Evolutionary conservation across 2,888 invertebrate species (phyloP).

Genomic region (Xylophagus ater): DNA sequence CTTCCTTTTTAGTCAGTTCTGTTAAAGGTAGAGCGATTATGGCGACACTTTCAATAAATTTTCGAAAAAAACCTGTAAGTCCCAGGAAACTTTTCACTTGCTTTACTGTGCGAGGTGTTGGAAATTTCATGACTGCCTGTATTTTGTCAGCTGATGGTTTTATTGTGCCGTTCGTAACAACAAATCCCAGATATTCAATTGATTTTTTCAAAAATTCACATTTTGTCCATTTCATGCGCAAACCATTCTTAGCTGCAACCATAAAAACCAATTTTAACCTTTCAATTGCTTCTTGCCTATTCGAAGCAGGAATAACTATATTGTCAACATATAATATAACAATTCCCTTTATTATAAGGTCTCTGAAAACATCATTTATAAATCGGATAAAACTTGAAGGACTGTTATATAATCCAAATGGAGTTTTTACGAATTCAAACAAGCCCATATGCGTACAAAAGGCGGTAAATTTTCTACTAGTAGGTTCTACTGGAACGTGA

Average conservation of each 20-base stretch:
- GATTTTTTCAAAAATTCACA: too few species aligned
- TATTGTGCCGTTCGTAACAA: too few species aligned
- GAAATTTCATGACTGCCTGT: conserved; percentile 22
- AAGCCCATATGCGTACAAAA: too few species aligned
- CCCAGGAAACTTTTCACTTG: neutral
- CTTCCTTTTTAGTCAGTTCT: conserved; percentile 1
- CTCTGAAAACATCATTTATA: neutral
- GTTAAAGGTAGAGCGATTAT: neutral
- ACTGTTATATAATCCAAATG: conserved; percentile 25
- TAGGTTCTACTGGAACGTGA: too few species aligned
- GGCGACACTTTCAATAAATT: neutral
- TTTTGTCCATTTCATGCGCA: conserved; percentile 18
- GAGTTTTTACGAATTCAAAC: too few species aligned
- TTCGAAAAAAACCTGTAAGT: neutral
- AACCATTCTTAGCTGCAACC: conserved; percentile 14
- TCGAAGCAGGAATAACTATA: conserved; percentile 1
- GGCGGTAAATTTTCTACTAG: too few species aligned
- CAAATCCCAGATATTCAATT: too few species aligned
- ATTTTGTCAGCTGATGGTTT: conserved; percentile 22
- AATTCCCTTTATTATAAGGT: neutral
- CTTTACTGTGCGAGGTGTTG: conserved; percentile 19
- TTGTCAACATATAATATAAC: conserved; percentile 5
- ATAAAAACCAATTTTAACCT: conserved; percentile 12
- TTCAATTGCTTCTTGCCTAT: neutral
- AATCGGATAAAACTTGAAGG: conserved; percentile 27